Evolutionary conservation across 37 sponge, comb jelly and placozoan genomes (phyloP), one percentile per base, ranked within the genome.

Genomic region (Haliclona indistincta): DNA sequence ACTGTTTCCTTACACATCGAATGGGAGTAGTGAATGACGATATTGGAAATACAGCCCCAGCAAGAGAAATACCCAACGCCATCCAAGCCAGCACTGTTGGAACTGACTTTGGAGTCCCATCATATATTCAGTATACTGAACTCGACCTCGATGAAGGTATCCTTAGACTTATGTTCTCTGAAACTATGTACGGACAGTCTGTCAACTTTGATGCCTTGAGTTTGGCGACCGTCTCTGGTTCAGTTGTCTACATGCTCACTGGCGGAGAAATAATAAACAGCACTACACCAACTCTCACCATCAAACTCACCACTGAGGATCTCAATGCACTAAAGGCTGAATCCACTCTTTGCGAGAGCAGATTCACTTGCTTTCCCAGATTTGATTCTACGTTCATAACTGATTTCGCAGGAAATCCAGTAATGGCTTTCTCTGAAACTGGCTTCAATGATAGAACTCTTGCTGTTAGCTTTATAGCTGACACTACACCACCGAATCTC

Each of bases 371-470:
- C 65, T 35, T 74, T 22, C 70, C 93, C 20, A 37, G 52, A 19
- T 80, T 88, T 53, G 52, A 43, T 43, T 32, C 56, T 32, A 69
- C 32, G 25, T 91, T 95, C 45, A 44, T 79, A 7, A 88, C 89
- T n/a, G 96, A 95, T 73, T 88, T 84, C 76, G 93, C 93, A 71
- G 96, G 93, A 4, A 95, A 95, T 70, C 40, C 34, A 60, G 86
- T 84, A 22, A 42, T 69, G 23, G 52, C 65, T 30, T 82, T 86
- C 62, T 74, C 73, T 1, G 28, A 49, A 38, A 29, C 58, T 23
- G n/a, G 15, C 2, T 49, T 74, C 10, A 26, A 38, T 45, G 0
- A 3, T 3, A 67, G 58, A 43, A 39, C 45, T 4, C 6, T 78
- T 52, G 30, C 83, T 10, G n/a, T n/a, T 15, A 26, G 7, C 6